These are phyloP conservation scores for Furnarius figulus DNA, from an alignment of 2,113 vertebrate species.

Conservation along the genomic window DNA sequence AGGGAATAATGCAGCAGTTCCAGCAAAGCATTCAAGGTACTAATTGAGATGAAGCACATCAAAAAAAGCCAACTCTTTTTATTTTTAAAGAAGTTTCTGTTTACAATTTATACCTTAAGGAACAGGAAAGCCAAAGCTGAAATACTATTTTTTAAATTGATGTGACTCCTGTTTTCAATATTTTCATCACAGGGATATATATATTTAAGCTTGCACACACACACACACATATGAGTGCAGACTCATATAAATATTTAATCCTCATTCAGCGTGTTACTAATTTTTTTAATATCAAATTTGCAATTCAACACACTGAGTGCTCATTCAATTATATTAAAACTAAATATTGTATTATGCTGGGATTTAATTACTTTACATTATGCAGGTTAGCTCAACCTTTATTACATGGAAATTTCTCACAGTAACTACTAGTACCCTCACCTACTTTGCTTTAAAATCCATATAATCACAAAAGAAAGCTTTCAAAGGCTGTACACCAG, in stretches of 20 bases:
- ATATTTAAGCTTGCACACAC: background rate
- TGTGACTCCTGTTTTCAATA: background rate
- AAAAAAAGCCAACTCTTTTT: background rate
- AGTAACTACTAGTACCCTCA: background rate
- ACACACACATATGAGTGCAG: accelerated
- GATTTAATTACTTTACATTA: background rate
- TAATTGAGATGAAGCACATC: background rate
- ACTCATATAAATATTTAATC: background rate
- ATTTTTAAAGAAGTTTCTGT: background rate
- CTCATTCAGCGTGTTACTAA: background rate
- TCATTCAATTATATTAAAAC: background rate
- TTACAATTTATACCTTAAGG: background rate
- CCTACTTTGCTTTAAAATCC: background rate
- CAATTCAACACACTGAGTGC: background rate
- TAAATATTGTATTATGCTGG: background rate
- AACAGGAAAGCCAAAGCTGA: background rate
- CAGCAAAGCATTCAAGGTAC: background rate
- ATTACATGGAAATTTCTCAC: background rate
- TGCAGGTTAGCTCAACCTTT: background rate
- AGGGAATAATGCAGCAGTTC: background rate
- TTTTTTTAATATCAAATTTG: background rate
- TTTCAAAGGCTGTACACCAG: background rate
- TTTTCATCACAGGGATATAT: background rate
- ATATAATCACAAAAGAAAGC: background rate
- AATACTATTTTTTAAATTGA: background rate